These are phyloP conservation scores for Paraplagusia blochii DNA, from an alignment of 2,113 vertebrate genomes.

Conservation along the genomic window DNA sequence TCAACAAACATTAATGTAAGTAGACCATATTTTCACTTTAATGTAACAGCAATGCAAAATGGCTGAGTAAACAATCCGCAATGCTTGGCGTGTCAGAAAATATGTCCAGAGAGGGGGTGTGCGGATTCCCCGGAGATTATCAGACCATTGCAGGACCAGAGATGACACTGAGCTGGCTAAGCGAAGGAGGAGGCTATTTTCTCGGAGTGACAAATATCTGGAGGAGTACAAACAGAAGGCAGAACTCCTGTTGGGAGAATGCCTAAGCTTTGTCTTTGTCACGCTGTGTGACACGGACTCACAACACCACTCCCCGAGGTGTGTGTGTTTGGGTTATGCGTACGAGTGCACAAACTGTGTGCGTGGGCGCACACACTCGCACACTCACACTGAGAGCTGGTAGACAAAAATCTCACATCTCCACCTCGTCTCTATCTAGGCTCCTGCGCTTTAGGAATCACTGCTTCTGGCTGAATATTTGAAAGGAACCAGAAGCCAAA, in stretches of 20 bases:
- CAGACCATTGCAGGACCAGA: constrained; percentile 43
- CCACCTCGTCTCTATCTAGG: constrained; percentile 12
- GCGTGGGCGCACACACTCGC: background rate
- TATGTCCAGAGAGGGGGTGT: constrained; percentile 31
- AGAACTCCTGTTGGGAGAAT: constrained; percentile 61
- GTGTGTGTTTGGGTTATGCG: constrained; percentile 46
- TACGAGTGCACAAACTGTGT: constrained; percentile 25
- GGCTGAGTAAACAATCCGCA: constrained; percentile 14
- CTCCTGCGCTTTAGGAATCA: constrained; percentile 23
- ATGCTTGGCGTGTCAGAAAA: constrained; percentile 12
- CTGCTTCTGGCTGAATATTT: constrained; percentile 18
- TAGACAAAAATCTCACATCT: constrained; percentile 26
- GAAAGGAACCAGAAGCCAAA: constrained; percentile 35
- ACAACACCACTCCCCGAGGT: constrained; percentile 53
- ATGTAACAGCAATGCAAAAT: constrained; percentile 7
- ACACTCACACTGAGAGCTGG: background rate
- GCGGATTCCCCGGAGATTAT: constrained; percentile 48
- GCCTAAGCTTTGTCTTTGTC: constrained; percentile 71
- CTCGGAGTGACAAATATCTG: constrained; percentile 66
- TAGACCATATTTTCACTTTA: background rate
- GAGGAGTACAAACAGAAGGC: constrained; percentile 63
- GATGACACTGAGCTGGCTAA: constrained; percentile 52
- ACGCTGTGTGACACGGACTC: constrained; percentile 60
- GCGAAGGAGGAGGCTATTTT: constrained; percentile 57
- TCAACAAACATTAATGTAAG: background rate